A percentile compares a stretch with the other conserved stretches of the same genome.
Conservation (phyloP, 2,113 vertebrate genomes). For the Corydoras maculifer region DNA sequence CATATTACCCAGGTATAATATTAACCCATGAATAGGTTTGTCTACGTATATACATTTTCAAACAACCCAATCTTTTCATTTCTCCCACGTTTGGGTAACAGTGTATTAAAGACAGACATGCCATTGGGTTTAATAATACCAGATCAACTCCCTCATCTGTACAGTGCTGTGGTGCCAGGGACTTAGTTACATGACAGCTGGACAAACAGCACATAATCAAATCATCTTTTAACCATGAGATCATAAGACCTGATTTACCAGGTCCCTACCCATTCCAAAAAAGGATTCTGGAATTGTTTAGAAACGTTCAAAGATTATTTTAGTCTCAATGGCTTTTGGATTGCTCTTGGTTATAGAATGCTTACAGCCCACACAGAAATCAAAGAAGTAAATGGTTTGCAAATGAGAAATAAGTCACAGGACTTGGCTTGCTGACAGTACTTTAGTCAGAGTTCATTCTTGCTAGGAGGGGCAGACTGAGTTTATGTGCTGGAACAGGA, state of each 20-base stretch:
- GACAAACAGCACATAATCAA: slow-evolving; percentile 12
- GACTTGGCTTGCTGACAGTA: slow-evolving; percentile 9
- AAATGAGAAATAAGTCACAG: slow-evolving; percentile 14
- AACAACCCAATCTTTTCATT: too few relatives aligned
- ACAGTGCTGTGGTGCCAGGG: background rate
- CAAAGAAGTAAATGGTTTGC: background rate
- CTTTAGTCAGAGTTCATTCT: slow-evolving; percentile 18
- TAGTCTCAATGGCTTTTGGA: background rate
- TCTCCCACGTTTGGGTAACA: too few relatives aligned
- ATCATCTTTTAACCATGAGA: slow-evolving; percentile 23
- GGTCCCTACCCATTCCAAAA: slow-evolving; percentile 11
- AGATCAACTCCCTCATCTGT: background rate
- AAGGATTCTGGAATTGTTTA: too few relatives aligned
- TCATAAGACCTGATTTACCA: slow-evolving; percentile 20
- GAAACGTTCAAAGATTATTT: background rate
- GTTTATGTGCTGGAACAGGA: slow-evolving; percentile 13
- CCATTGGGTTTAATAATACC: slow-evolving; percentile 5
- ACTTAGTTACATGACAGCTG: slow-evolving; percentile 17
- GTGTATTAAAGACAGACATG: background rate
- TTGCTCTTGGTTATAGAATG: background rate
- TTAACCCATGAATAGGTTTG: background rate
- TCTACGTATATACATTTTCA: background rate
- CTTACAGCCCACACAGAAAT: background rate
- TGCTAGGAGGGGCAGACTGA: background rate
- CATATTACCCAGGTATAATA: too few relatives aligned